A percentile compares a stretch with the other conserved stretches of the same genome.
phyloP scores from a whole-genome alignment of 1,140 invertebrate species.

The Leptinotarsa defecta region DNA sequence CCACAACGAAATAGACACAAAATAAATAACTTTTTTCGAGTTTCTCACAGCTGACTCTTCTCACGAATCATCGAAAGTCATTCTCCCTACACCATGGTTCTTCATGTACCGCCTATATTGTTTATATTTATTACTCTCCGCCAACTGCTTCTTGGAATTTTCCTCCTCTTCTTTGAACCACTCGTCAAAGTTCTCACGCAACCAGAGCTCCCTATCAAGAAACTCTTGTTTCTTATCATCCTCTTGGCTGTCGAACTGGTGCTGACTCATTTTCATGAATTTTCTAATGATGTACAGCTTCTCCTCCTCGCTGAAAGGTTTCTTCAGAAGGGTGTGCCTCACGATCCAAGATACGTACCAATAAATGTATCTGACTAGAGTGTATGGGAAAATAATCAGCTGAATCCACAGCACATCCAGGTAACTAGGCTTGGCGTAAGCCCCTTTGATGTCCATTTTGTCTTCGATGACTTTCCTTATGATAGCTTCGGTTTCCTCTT shows the following conservation, averaged over 20 bases:
- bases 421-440: slow-evolving; percentile 80
- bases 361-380: slow-evolving; percentile 67
- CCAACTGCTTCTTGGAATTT: slow-evolving; percentile 77
- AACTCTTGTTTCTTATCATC: slow-evolving; percentile 77
- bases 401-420: slow-evolving; percentile 82
- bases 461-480: slow-evolving; percentile 83
- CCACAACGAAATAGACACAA: background rate
- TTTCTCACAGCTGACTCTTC: background rate
- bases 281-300: slow-evolving; percentile 84
- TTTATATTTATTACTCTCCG: slow-evolving; percentile 78
- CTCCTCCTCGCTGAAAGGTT: slow-evolving; percentile 80
- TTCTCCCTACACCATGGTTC: slow-evolving; percentile 75
- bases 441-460: slow-evolving; percentile 89
- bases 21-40: slow-evolving; percentile 9
- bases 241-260: slow-evolving; percentile 72
- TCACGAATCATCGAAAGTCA: slow-evolving; percentile 79
- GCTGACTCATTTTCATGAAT: slow-evolving; percentile 71
- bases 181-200: slow-evolving; percentile 73
- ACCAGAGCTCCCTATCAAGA: slow-evolving; percentile 79
- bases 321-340: slow-evolving; percentile 75
- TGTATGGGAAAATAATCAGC: slow-evolving; percentile 77
- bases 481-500: slow-evolving; percentile 75
- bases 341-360: slow-evolving; percentile 83
- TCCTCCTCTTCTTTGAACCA: slow-evolving; percentile 86
- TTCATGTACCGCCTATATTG: slow-evolving; percentile 80